Conservation (phyloP, 2,888 invertebrate species). For the Germaria angustata region DNA sequence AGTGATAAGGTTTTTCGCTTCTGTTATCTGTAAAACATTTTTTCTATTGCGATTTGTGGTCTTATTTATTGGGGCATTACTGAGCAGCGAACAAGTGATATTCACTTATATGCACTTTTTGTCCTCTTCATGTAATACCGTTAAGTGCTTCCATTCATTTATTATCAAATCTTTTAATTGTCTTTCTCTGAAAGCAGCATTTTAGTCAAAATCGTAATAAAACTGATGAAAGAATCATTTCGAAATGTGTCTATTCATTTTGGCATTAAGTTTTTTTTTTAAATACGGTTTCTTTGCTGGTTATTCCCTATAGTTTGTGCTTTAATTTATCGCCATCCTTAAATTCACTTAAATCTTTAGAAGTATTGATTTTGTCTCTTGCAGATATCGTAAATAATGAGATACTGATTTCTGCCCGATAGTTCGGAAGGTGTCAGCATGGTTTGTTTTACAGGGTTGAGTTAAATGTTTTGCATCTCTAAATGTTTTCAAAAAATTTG, state of each 20-base stretch:
- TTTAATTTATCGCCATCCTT: conserved; percentile 26
- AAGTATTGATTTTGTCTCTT: conserved; percentile 49
- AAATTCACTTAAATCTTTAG: conserved; percentile 44
- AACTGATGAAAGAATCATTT: background rate
- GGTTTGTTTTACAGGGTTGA: no score
- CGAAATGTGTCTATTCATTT: background rate
- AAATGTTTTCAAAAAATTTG: no score
- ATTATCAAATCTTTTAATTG: background rate
- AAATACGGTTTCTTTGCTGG: background rate
- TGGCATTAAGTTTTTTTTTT: background rate
- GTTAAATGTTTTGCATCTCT: no score
- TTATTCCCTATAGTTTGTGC: background rate
- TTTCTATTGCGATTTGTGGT: no score
- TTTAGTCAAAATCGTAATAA: background rate
- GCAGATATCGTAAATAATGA: conserved; percentile 52
- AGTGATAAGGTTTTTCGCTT: no score
- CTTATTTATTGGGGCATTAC: no score
- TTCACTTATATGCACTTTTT: no score
- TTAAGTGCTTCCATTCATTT: background rate
- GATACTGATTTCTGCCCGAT: background rate
- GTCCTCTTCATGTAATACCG: background rate
- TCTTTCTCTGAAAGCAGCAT: background rate
- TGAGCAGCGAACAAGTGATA: no score
- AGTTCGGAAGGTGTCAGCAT: background rate
- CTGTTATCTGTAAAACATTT: no score